Percentiles rank a stretch among this genome's conserved stretches.
Evolutionary conservation across 2,888 invertebrate genomes (phyloP).

Genomic region (Tupiocoris notatus): DNA sequence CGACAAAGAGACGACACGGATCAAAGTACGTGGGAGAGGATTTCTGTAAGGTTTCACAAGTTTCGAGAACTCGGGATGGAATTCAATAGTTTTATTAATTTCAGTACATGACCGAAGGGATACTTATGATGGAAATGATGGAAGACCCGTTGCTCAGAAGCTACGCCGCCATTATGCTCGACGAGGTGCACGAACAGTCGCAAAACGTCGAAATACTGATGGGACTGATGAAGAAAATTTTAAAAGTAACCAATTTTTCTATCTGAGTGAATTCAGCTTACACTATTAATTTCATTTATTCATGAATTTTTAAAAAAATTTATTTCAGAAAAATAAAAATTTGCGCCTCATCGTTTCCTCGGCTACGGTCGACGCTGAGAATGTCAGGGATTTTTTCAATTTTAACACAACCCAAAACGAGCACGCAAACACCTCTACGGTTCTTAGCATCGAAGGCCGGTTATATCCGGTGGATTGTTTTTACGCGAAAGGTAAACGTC

Average conservation of each 20-base stretch:
- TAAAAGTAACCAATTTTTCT: conserved; percentile 59
- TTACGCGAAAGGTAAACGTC: conserved; percentile 68
- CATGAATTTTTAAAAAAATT: too few relatives aligned
- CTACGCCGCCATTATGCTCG: conserved; percentile 84
- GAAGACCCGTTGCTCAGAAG: conserved; percentile 85
- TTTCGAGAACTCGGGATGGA: background rate
- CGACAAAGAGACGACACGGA: conserved; percentile 62
- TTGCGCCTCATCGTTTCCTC: conserved; percentile 87
- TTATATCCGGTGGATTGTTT: conserved; percentile 83
- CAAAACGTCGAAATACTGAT: conserved; percentile 90
- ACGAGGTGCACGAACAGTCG: conserved; percentile 94
- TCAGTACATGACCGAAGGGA: conserved; percentile 95
- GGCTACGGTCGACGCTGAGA: conserved; percentile 92
- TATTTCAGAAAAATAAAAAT: conserved; percentile 73
- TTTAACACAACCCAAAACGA: conserved; percentile 55
- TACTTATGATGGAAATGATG: conserved; percentile 91
- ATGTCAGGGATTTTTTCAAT: conserved; percentile 77
- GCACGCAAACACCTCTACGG: conserved; percentile 69
- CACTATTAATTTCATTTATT: too few relatives aligned
- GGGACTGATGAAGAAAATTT: conserved; percentile 89
- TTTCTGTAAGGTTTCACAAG: background rate
- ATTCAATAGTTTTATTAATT: conserved; percentile 47
- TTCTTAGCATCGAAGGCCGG: conserved; percentile 85
- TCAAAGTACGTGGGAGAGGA: conserved; percentile 68
- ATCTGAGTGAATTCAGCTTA: too few relatives aligned